Evolutionary conservation across 2,797 vertebrate species (phyloP).

Genomic region (Leptoclinus maculatus): DNA sequence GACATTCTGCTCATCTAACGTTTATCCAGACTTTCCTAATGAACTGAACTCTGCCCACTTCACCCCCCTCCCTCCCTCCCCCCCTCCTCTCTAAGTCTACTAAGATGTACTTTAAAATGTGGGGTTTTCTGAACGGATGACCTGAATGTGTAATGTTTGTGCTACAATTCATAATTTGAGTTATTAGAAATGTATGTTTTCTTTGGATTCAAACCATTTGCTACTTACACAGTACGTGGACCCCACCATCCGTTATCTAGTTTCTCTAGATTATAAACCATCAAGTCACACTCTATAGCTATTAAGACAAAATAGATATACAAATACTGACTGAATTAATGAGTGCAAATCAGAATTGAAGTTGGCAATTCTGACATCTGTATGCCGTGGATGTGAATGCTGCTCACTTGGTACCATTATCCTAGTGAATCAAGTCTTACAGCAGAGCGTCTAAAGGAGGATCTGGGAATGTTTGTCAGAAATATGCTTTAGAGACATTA

Average conservation of each 20-base stretch:
- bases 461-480: slow-evolving; percentile 49
- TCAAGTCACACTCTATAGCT: slow-evolving; percentile 39
- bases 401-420: slow-evolving; percentile 28
- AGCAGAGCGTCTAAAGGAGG: slow-evolving; percentile 34
- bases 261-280: slow-evolving; percentile 41
- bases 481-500: slow-evolving; percentile 25
- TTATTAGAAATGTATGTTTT: slow-evolving; percentile 20
- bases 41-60: slow-evolving; percentile 36
- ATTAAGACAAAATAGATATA: slow-evolving; percentile 50
- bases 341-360: slow-evolving; percentile 39
- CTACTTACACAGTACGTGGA: slow-evolving; percentile 34
- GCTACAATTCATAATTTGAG: slow-evolving; percentile 37
- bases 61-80: neutral
- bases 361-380: slow-evolving; percentile 11
- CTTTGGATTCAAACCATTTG: slow-evolving; percentile 60
- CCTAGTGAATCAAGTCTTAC: slow-evolving; percentile 31
- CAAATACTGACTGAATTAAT: slow-evolving; percentile 59
- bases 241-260: slow-evolving; percentile 10
- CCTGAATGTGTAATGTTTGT: slow-evolving; percentile 36
- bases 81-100: neutral
- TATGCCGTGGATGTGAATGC: slow-evolving; percentile 3
- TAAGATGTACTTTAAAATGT: slow-evolving; percentile 18
- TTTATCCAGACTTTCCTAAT: slow-evolving; percentile 47
- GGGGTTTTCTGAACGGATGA: slow-evolving; percentile 31
- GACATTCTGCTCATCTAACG: slow-evolving; percentile 34